Evolutionary conservation across 2,797 vertebrate genomes (phyloP).

Genomic region (Tenualosa thibaudeaui): DNA sequence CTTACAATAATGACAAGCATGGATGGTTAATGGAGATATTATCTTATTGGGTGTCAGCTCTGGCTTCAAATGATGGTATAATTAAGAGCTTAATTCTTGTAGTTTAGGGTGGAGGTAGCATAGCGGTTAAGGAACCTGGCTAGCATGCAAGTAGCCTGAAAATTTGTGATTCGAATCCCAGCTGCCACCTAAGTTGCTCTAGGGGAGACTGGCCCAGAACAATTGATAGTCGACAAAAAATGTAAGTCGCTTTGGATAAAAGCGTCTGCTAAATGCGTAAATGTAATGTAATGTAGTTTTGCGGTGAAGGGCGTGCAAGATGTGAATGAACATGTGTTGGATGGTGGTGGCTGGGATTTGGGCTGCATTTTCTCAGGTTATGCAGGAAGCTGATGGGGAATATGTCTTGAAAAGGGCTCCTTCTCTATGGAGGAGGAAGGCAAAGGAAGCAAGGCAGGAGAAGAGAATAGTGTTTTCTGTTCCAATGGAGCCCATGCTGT

Average conservation of each 20-base stretch:
- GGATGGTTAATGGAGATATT: background rate
- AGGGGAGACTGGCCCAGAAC: too few relatives aligned
- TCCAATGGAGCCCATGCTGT: background rate
- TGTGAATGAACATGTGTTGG: background rate
- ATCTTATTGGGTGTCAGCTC: background rate
- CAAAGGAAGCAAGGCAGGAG: too few relatives aligned
- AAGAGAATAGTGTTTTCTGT: background rate
- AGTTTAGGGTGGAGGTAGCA: too few relatives aligned
- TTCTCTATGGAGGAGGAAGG: background rate
- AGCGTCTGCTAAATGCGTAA: too few relatives aligned
- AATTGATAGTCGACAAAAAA: too few relatives aligned
- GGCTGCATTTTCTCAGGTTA: background rate
- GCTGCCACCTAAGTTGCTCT: too few relatives aligned
- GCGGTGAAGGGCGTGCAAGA: background rate
- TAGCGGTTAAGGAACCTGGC: too few relatives aligned
- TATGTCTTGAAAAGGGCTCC: background rate
- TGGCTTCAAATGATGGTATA: background rate
- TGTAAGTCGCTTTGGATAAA: too few relatives aligned
- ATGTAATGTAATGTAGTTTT: background rate
- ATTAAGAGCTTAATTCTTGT: background rate
- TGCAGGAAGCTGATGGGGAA: background rate
- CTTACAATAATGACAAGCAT: background rate
- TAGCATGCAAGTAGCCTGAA: too few relatives aligned
- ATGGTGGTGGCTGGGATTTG: background rate
- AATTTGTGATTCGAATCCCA: too few relatives aligned